These are phyloP conservation scores for Calidris pygmaea DNA, from an alignment of 2,113 vertebrate genomes.

Conservation along the genomic window DNA sequence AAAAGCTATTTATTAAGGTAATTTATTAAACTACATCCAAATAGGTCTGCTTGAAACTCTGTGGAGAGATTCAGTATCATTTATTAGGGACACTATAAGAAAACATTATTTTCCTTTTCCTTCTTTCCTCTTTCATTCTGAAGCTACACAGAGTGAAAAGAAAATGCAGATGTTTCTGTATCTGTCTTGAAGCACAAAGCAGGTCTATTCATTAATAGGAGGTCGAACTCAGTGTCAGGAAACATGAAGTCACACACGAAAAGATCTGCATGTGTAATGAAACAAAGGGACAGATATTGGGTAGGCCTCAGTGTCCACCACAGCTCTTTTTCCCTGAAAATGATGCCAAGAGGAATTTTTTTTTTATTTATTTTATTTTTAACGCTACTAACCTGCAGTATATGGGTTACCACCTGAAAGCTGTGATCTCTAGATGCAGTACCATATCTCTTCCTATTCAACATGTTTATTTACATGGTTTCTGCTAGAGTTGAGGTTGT, in stretches of 20 bases:
- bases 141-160: neutral
- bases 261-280: neutral
- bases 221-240: neutral
- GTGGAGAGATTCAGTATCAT: neutral
- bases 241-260: neutral
- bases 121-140: neutral
- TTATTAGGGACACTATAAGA: neutral
- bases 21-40: neutral
- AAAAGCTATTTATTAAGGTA: neutral
- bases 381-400: neutral
- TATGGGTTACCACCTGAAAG: neutral
- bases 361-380: neutral
- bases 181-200: neutral
- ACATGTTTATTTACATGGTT: neutral
- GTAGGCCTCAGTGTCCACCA: neutral
- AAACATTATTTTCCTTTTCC: neutral
- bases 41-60: neutral
- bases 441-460: neutral
- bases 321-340: neutral
- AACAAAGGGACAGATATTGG: neutral
- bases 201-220: neutral
- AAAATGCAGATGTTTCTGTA: neutral
- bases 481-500: neutral
- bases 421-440: neutral
- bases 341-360: neutral